phyloP scores from a whole-genome alignment of 2,797 vertebrate genomes.

The Meriones psammophilus region DNA sequence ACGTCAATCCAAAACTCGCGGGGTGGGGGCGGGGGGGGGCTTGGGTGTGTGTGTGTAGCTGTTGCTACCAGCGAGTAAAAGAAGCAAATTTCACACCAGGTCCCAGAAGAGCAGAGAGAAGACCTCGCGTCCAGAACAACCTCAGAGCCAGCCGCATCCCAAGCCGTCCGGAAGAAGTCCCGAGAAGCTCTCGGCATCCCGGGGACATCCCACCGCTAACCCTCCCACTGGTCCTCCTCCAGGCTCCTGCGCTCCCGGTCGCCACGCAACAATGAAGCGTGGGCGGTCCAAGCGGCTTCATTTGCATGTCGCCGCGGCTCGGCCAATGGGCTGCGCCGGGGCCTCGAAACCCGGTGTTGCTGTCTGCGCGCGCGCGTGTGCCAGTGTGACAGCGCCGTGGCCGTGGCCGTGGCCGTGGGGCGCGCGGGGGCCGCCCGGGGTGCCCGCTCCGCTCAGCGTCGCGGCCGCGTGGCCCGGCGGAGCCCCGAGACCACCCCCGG shows the following conservation, averaged over 20 bases:
- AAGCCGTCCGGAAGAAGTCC: not conserved
- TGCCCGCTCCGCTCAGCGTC: conserved; percentile 16
- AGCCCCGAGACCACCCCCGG: not conserved
- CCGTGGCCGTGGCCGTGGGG: conserved; percentile 64
- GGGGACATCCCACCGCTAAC: not conserved
- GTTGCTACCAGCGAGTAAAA: not conserved
- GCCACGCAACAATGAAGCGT: conserved; percentile 80
- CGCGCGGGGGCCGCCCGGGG: conserved; percentile 32
- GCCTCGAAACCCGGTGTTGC: conserved; percentile 68
- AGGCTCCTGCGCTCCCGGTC: not conserved
- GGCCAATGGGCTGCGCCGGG: conserved; percentile 81
- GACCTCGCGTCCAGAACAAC: not conserved
- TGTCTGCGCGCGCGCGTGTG: conserved; percentile 75
- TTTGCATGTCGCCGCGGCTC: conserved; percentile 79
- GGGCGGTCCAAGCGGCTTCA: conserved; percentile 74
- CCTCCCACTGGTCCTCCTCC: not conserved
- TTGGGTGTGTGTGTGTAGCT: no score
- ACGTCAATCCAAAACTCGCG: not conserved
- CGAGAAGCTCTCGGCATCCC: not conserved
- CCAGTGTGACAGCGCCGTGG: conserved; percentile 77
- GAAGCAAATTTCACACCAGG: not conserved
- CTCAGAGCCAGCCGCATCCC: not conserved
- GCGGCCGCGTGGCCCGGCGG: conserved; percentile 35
- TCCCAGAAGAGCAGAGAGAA: not conserved
- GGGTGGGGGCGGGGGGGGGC: no score